Percentiles rank a stretch among this genome's conserved stretches.
These are phyloP conservation scores for Nasonia vitripennis DNA, from an alignment of 1,140 invertebrate species.

Conservation along the genomic window DNA sequence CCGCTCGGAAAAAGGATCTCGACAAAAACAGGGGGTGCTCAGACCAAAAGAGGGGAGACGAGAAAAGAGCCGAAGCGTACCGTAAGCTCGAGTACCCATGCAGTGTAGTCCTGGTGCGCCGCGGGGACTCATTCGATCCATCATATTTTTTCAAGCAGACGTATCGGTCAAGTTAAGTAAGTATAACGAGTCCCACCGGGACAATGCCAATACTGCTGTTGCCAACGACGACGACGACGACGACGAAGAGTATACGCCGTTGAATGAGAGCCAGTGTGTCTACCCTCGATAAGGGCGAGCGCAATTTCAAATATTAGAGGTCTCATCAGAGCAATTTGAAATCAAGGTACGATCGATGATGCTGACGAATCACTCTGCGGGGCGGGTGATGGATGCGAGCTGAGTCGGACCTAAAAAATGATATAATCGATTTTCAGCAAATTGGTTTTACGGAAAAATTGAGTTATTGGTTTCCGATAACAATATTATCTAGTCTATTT, in stretches of 20 bases:
- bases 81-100: background rate
- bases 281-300: constrained; percentile 11
- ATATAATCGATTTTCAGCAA: background rate
- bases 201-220: background rate
- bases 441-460: background rate
- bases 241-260: background rate
- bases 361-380: constrained; percentile 23
- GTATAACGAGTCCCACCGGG: constrained; percentile 44
- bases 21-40: background rate
- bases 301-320: constrained; percentile 36
- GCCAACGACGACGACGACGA: background rate
- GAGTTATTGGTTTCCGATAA: too few species aligned
- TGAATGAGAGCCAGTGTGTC: constrained; percentile 19
- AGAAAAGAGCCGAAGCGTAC: background rate
- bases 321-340: constrained; percentile 8
- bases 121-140: constrained; percentile 61
- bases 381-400: background rate
- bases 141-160: constrained; percentile 63
- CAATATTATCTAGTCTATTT: background rate
- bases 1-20: background rate
- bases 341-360: constrained; percentile 29
- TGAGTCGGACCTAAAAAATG: background rate
- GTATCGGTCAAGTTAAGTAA: constrained; percentile 60
- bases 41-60: background rate
- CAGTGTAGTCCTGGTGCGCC: background rate